Evolutionary conservation across 53 echinoderm and acorn worm genomes (phyloP), one percentile per base, ranked within the genome.

Genomic region (Mesocentrotus franciscanus): DNA sequence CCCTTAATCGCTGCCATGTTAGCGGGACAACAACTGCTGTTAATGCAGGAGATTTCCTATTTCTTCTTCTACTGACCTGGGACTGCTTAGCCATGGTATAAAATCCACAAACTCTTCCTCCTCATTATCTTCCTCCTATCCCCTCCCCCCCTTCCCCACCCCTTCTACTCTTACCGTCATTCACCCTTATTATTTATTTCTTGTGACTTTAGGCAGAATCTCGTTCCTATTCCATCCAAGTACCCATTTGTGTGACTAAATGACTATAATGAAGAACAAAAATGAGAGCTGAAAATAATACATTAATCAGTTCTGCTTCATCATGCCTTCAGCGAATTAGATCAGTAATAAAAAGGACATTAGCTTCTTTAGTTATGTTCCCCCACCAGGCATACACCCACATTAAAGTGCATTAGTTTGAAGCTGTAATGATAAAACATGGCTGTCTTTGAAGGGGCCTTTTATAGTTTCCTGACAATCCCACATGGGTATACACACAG

Each of bases 11-110:
- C n/a, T 32, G 39, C 57, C 11, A 39, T 66, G 66, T 91, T 91
- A 91, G 64, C 91, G 55, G 91, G 18, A 91, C 66, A 66, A 91
- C 91, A 91, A 91, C 91, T 91, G 91, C 66, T 62, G 91, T 61
- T 91, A 36, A 87, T 87, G 87, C 87, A 58, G 81, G 81, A 27
- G 27, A 87, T 87, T 87, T 87, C 87, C 87, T 58, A 87, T 29
- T 58, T 87, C 36, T 84, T 84, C 58, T 58, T 87, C 27, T 85
- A 4, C 0, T 56, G 58, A 87, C 57, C 87, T 58, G 58, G 58
- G 81, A 39, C 14, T 29, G 57, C 58, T 58, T 58, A 58, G 56
- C 58, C 58, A 29, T 57, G 10, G n/a, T 56, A 16, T 87, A 58
- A 57, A 87, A 20, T 58, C 87, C 14, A 58, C n/a, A 56, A 87